Base-by-base conservation (phyloP, 2,113 vertebrate genomes). In the Peromyscus polionotus region DNA sequence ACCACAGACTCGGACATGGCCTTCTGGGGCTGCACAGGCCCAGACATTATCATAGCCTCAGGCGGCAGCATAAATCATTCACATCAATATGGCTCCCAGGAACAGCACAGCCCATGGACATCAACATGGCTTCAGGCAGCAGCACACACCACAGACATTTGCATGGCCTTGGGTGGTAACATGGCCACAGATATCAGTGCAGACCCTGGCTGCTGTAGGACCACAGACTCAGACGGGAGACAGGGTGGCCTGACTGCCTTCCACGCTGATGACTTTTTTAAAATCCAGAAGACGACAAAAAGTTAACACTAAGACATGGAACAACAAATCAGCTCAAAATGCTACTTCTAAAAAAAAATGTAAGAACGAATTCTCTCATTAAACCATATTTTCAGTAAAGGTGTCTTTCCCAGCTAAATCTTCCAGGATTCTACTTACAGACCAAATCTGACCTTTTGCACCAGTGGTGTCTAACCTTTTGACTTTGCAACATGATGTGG, bases 291-390 rank as follows among this genome's bases (percentile, higher is more conserved):
- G 10, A 76, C 90, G 63, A 67, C 59, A 68, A n/a, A 87, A 63
- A 33, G 68, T 17, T 33, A 76, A 51, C 36, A 45, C 36, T 73
- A 59, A 70, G 36, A 80, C 28, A 24, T 51, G 3, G 11, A 12
- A 14, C 10, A 72, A 73, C 2, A 51, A 75, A 63, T 51, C 5
- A 28, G 33, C n/a, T 45, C 31, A 63, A 96, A 89, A 61, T 92
- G 17, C 26, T 93, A 36, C 72, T 93, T 89, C 91, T 10, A 67
- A 77, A 90, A 36, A 42, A 89, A 95, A 92, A 8, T 59, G 16
- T 33, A 81, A 76, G 24, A 26, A 80, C 28, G 33, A 63, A 4
- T 51, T 77, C 26, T 10, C 76, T 11, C 24, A 83, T 39, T 91
- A 63, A 54, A 90, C 36, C 17, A 63, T 72, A 70, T 63, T 94